phyloP scores from a whole-genome alignment of 2,888 invertebrate species.

The Rhagonycha lutea region DNA sequence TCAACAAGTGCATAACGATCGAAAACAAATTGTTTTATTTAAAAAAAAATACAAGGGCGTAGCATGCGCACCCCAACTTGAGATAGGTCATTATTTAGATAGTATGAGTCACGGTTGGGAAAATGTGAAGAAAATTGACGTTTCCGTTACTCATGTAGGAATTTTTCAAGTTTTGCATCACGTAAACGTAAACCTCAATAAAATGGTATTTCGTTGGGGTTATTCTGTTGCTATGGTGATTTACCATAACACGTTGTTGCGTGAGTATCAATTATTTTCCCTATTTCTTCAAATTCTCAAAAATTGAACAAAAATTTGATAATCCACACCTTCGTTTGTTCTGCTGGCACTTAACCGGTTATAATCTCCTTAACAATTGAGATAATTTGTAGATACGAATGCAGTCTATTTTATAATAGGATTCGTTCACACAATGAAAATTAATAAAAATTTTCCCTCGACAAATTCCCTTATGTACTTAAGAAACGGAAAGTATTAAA shows the following conservation, averaged over 20 bases:
- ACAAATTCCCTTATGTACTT: not conserved
- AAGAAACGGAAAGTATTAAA: slow-evolving; percentile 8
- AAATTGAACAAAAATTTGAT: not conserved
- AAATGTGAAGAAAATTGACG: slow-evolving; percentile 1
- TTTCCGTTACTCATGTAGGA: slow-evolving; percentile 5
- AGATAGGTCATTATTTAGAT: slow-evolving; percentile 27
- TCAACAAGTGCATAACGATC: not conserved
- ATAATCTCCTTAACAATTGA: not conserved
- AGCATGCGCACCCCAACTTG: slow-evolving; percentile 18
- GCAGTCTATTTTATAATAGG: not conserved
- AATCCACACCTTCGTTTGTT: not conserved
- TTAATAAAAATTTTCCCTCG: not conserved
- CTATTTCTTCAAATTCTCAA: not conserved
- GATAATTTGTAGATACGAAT: not conserved
- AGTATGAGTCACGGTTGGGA: slow-evolving; percentile 20
- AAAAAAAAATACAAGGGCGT: slow-evolving; percentile 1
- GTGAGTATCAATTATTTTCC: not conserved
- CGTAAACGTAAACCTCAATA: not conserved
- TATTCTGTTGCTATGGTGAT: not conserved
- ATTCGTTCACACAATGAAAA: not conserved
- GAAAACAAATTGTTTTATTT: not conserved
- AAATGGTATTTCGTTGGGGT: not conserved
- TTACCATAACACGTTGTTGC: not conserved
- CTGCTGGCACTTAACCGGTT: not conserved
- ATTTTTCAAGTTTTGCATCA: not conserved